These are phyloP conservation scores for Capitella teleta DNA, from an alignment of 1,140 invertebrate species.

Conservation along the genomic window DNA sequence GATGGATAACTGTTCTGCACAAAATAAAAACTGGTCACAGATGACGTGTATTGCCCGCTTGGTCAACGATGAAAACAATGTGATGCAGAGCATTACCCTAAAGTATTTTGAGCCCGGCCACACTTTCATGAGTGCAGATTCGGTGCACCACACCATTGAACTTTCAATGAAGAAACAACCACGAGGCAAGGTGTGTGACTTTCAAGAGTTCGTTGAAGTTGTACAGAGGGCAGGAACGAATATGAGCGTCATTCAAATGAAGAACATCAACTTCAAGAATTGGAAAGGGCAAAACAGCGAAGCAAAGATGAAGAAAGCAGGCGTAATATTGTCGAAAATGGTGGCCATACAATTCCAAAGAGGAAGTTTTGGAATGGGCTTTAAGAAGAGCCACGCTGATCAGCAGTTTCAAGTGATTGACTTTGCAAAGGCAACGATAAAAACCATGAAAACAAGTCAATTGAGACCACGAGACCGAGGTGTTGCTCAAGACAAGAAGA, in stretches of 20 bases:
- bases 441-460: neutral
- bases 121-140: conserved; percentile 9
- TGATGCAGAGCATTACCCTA: neutral
- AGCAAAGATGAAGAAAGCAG: neutral
- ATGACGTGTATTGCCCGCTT: neutral
- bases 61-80: neutral
- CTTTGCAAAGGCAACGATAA: neutral
- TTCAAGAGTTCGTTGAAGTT: neutral
- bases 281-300: neutral
- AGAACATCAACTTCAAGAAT: neutral
- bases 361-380: neutral
- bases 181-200: conserved; percentile 9
- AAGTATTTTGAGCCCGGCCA: conserved; percentile 9
- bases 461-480: neutral
- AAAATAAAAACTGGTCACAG: neutral
- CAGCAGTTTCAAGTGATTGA: neutral
- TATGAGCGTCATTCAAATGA: conserved; percentile 1
- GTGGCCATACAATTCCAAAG: neutral
- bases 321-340: neutral
- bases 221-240: neutral
- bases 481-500: neutral
- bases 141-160: conserved; percentile 3
- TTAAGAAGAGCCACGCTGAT: neutral
- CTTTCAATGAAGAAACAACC: conserved; percentile 1
- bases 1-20: neutral